Evolutionary conservation across 2,797 vertebrate species (phyloP).

Genomic region (Cuculus canorus): DNA sequence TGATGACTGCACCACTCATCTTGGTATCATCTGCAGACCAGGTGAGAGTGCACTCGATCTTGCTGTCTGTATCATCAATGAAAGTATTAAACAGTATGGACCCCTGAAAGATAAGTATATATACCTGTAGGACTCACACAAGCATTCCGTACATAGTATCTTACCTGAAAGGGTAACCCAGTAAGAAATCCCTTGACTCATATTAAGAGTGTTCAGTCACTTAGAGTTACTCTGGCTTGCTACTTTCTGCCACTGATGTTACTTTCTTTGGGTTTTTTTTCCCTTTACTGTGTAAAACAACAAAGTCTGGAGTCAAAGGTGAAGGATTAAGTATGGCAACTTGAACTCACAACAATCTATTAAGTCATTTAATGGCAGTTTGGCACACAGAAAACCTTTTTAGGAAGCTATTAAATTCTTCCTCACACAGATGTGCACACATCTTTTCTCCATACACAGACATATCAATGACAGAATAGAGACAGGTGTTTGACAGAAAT

Average conservation of each 20-base stretch:
- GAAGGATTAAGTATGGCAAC: neutral
- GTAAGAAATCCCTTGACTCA: neutral
- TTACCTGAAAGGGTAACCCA: neutral
- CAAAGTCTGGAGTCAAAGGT: neutral
- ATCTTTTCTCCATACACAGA: neutral
- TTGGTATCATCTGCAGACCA: too few species aligned
- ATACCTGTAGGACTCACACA: neutral
- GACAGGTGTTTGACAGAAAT: neutral
- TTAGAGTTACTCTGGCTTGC: neutral
- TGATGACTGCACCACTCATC: too few species aligned
- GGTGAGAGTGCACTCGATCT: too few species aligned
- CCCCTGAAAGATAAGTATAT: neutral
- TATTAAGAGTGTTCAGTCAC: neutral
- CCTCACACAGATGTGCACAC: neutral
- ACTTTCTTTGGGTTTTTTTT: neutral
- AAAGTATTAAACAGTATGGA: too few species aligned
- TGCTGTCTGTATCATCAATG: too few species aligned
- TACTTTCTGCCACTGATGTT: neutral
- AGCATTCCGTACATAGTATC: neutral
- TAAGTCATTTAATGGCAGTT: neutral
- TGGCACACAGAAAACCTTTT: neutral
- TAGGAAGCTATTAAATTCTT: neutral
- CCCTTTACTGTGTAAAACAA: neutral
- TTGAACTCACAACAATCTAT: neutral
- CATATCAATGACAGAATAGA: neutral